Evolutionary conservation across 2,888 invertebrate genomes (phyloP).

Genomic region (Aromia moschata): DNA sequence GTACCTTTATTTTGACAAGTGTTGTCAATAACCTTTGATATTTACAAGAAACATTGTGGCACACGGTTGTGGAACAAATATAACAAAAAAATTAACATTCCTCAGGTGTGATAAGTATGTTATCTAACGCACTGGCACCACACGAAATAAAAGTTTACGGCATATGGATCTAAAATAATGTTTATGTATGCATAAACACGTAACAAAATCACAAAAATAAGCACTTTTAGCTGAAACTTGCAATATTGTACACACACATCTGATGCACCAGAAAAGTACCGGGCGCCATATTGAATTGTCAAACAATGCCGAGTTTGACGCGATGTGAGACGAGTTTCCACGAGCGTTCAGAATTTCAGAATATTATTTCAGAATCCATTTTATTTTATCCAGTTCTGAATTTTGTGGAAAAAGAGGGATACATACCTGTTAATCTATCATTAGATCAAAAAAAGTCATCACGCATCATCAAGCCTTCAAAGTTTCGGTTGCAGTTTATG

Average conservation of each 20-base stretch:
- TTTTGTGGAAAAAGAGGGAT: no score
- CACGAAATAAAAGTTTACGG: neutral
- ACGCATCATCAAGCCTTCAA: no score
- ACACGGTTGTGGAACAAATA: slow-evolving; percentile 71
- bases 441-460: no score
- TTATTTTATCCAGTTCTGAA: no score
- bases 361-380: no score
- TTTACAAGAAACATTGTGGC: slow-evolving; percentile 54
- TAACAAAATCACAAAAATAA: slow-evolving; percentile 20
- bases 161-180: neutral
- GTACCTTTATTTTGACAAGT: slow-evolving; percentile 25
- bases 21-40: slow-evolving; percentile 33
- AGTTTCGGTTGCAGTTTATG: no score
- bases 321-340: slow-evolving; percentile 14
- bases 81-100: slow-evolving; percentile 72
- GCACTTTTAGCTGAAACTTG: slow-evolving; percentile 30
- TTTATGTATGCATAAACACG: slow-evolving; percentile 46
- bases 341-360: no score
- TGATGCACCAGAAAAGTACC: slow-evolving; percentile 50
- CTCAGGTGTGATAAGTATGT: slow-evolving; percentile 67
- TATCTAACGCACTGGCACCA: slow-evolving; percentile 2
- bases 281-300: slow-evolving; percentile 56
- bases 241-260: slow-evolving; percentile 47
- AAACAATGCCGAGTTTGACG: slow-evolving; percentile 35
- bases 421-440: no score